Percentiles rank a stretch among this genome's conserved stretches.
Evolutionary conservation across 2,113 vertebrate genomes (phyloP).

Genomic region (Sialia sialis): DNA sequence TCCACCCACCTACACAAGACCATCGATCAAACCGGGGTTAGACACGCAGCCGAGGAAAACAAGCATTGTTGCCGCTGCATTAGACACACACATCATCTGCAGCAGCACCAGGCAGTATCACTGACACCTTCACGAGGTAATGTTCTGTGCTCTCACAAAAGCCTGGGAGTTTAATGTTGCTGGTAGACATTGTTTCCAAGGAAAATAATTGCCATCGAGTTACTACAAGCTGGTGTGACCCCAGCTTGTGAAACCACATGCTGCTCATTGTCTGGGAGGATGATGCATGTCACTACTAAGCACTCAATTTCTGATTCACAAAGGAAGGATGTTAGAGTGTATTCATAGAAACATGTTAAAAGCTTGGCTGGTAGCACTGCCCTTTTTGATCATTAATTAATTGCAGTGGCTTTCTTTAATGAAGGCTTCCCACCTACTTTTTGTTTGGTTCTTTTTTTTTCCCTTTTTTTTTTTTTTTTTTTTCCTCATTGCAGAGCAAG

Average conservation of each 20-base stretch:
- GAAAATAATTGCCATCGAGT: constrained; percentile 17
- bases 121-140: background rate
- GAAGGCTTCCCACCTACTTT: background rate
- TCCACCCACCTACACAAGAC: background rate
- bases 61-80: background rate
- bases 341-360: constrained; percentile 8
- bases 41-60: background rate
- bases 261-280: constrained; percentile 5
- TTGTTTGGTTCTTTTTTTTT: background rate
- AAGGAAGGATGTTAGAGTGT: background rate
- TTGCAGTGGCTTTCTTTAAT: background rate
- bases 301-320: constrained; percentile 7
- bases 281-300: background rate
- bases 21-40: background rate
- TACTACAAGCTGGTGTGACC: constrained; percentile 8
- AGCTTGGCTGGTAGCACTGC: background rate
- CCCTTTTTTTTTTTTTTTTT: background rate
- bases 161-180: background rate
- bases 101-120: background rate
- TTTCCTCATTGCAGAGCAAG: background rate
- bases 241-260: background rate
- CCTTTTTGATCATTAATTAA: constrained; percentile 33
- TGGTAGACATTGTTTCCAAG: constrained; percentile 3
- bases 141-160: background rate
- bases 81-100: background rate